Base-by-base conservation (phyloP, 2,888 invertebrate genomes). In the Chironomus riparius region DNA sequence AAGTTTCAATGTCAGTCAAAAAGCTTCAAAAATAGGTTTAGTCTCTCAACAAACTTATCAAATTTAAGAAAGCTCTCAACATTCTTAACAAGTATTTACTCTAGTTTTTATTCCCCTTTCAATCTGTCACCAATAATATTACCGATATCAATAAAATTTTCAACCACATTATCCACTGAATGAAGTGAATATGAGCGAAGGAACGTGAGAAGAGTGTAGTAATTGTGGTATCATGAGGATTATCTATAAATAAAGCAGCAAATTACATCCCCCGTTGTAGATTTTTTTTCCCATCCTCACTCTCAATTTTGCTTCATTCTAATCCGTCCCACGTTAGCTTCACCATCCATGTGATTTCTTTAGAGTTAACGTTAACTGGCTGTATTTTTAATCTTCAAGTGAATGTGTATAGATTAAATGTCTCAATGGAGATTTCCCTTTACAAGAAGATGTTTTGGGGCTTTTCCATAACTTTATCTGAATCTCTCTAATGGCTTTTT, bases 401-500 rank as follows among this genome's bases (percentile, higher is more conserved):
- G 10, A 10, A 38, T 38, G 38, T 38, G 2, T 56, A 15, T 56
- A 56, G 56, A 56, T 56, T 56, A 56, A 56, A 56, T 56, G 56
- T 56, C 56, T 56, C 56, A 18, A 56, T 18, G 56, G 56, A 15
- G 56, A 15, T 5, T 56, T 50, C 15, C 50, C 50, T 56, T 15
- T 50, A 12, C 56, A 56, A 0, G 38, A 38, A 38, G 38, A 38
- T 38, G 38, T 38, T 38, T 38, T 38, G 38, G 38, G 38, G 38
- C 18, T 50, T 15, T 50, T 50, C 15, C n/a, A 2, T 18, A 56
- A 15, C 56, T 18, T 56, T 18, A 56, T 18, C 15, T 56, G 56
- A 15, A 56, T 56, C 56, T 65, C 65, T 65, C 65, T 65, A 65
- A 65, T 65, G 65, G 24, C 21, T 65, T 65, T 65, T 65, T 65